Percentiles rank a stretch among this genome's conserved stretches.
phyloP scores from a whole-genome alignment of 2,888 invertebrate genomes.

The Drosophila koepferae region DNA sequence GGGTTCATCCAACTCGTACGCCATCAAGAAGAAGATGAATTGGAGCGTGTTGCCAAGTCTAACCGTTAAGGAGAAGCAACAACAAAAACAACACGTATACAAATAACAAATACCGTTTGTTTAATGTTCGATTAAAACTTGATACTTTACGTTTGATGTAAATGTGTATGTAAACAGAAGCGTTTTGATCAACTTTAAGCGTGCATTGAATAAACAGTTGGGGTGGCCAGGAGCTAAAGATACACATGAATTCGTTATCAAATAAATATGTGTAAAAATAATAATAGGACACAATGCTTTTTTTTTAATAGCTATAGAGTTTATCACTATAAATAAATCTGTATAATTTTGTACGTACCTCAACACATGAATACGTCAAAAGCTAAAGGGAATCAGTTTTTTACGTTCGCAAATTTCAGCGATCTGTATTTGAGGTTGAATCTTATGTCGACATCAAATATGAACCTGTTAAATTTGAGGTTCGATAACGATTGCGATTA shows the following conservation, averaged over 20 bases:
- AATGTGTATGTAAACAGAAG: constrained; percentile 51
- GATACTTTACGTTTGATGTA: constrained; percentile 58
- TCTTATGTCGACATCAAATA: not conserved
- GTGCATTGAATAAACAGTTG: constrained; percentile 45
- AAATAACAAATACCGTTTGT: constrained; percentile 62
- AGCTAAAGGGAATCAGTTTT: constrained; percentile 1
- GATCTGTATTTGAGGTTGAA: constrained; percentile 1
- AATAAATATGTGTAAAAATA: constrained; percentile 58
- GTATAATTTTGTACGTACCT: constrained; percentile 25
- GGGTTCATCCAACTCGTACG: constrained; percentile 99
- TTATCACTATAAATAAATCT: constrained; percentile 44
- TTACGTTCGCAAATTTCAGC: constrained; percentile 10
- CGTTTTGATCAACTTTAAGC: constrained; percentile 57
- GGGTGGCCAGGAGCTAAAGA: constrained; percentile 37
- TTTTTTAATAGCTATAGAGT: constrained; percentile 50
- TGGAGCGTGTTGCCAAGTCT: constrained; percentile 99
- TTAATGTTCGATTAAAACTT: constrained; percentile 62
- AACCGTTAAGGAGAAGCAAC: constrained; percentile 93
- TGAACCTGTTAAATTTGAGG: too few species aligned
- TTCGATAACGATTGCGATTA: constrained; percentile 36
- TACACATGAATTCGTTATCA: constrained; percentile 43
- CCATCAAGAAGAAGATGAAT: constrained; percentile 99
- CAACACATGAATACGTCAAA: constrained; percentile 13
- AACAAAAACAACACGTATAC: constrained; percentile 24
- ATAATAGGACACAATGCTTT: constrained; percentile 51